Conservation (phyloP, 2,797 vertebrate species). For the Rallus crepitans region DNA sequence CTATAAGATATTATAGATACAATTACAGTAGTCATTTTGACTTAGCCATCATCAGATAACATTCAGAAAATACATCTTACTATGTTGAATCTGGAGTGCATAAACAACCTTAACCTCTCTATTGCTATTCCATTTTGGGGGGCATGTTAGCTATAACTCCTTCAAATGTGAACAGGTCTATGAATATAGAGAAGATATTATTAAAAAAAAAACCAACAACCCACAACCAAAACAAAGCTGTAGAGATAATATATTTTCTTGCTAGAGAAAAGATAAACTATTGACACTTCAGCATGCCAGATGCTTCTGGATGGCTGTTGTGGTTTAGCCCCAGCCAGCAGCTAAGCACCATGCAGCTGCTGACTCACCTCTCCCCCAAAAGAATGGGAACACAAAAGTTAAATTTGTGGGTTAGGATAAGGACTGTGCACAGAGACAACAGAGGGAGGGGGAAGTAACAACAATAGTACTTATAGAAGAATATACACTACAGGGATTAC, state of each 20-base stretch:
- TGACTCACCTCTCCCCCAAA: too few species aligned
- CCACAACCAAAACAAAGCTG: neutral
- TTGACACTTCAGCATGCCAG: neutral
- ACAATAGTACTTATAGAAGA: too few species aligned
- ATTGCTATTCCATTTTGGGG: neutral
- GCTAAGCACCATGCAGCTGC: too few species aligned
- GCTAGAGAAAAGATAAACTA: neutral
- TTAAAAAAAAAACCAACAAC: too few species aligned
- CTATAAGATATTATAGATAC: neutral
- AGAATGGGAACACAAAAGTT: too few species aligned
- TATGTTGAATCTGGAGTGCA: neutral
- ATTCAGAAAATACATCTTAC: neutral
- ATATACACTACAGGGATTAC: too few species aligned
- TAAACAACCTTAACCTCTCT: neutral
- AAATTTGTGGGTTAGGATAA: too few species aligned
- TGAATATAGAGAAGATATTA: neutral
- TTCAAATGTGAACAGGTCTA: neutral
- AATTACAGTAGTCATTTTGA: neutral
- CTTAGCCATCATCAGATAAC: neutral
- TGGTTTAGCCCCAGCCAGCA: too few species aligned
- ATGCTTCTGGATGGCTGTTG: neutral
- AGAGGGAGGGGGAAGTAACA: too few species aligned
- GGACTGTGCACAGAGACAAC: too few species aligned
- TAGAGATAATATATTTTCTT: neutral
- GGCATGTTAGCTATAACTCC: neutral